Conservation (phyloP, 1,140 invertebrate genomes). For the Lepidurus apus region DNA sequence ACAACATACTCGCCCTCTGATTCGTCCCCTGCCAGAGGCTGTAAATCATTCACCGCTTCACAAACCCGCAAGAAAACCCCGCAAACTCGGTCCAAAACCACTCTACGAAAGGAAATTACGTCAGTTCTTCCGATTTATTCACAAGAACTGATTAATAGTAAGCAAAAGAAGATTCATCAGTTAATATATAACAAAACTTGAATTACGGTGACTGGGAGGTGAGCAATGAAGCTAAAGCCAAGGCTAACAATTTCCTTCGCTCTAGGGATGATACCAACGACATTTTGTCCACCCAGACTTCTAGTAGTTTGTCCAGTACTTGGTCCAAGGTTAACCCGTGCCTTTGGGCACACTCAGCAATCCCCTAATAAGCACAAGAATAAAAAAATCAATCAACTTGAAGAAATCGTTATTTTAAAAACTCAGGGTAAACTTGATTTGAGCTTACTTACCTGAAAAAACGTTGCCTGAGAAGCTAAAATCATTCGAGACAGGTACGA, state of each 20-base stretch:
- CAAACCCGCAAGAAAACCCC: slow-evolving; percentile 69
- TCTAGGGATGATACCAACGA: slow-evolving; percentile 68
- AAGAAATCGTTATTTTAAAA: too few species aligned
- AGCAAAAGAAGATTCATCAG: slow-evolving; percentile 25
- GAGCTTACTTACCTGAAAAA: slow-evolving; percentile 52
- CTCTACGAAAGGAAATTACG: slow-evolving; percentile 43
- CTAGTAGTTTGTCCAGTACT: slow-evolving; percentile 63
- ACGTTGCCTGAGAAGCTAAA: slow-evolving; percentile 64
- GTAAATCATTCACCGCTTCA: slow-evolving; percentile 81
- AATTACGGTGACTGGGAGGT: slow-evolving; percentile 45
- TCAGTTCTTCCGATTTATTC: not conserved
- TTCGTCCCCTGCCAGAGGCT: slow-evolving; percentile 62
- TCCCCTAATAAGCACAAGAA: slow-evolving; percentile 43
- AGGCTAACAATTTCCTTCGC: slow-evolving; percentile 69
- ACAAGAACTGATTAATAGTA: not conserved
- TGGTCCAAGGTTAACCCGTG: slow-evolving; percentile 45
- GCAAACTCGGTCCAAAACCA: slow-evolving; percentile 66
- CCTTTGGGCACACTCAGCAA: slow-evolving; percentile 43
- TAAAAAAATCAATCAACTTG: not conserved
- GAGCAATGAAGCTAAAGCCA: slow-evolving; percentile 72
- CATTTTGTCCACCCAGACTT: slow-evolving; percentile 74
- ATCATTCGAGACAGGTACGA: slow-evolving; percentile 70
- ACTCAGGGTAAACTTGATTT: too few species aligned
- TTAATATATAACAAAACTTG: slow-evolving; percentile 26
- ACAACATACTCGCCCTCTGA: slow-evolving; percentile 60